A percentile compares a stretch with the other conserved stretches of the same genome.
phyloP scores from a whole-genome alignment of 2,797 vertebrate species.

The Sebastes goodei region DNA sequence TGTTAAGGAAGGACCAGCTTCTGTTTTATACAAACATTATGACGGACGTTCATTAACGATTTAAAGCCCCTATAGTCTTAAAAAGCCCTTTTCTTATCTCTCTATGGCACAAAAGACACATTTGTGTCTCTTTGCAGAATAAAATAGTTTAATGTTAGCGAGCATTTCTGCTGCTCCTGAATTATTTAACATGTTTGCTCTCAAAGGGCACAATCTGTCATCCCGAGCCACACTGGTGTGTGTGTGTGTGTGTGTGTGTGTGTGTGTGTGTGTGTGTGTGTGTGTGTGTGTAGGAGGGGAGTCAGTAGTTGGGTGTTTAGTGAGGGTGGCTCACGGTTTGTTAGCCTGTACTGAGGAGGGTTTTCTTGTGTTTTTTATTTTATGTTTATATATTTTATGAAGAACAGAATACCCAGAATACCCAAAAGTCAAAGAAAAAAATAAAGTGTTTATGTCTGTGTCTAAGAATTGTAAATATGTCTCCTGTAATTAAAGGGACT shows the following conservation, averaged over 20 bases:
- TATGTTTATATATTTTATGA: not conserved
- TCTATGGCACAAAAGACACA: slow-evolving; percentile 1
- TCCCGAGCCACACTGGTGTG: not conserved
- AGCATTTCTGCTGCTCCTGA: slow-evolving; percentile 45
- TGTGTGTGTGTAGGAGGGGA: not conserved
- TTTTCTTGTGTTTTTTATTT: not conserved
- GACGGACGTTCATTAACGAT: slow-evolving; percentile 52
- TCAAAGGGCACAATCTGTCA: slow-evolving; percentile 32
- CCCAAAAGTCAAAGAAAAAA: not conserved
- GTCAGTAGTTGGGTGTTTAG: not conserved
- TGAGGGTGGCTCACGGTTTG: not conserved
- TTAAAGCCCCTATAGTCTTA: not conserved
- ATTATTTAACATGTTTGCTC: slow-evolving; percentile 60
- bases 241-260: too few species aligned
- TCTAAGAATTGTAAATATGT: not conserved
- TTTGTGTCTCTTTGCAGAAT: slow-evolving; percentile 34
- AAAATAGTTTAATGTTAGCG: slow-evolving; percentile 11
- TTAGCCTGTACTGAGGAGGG: not conserved
- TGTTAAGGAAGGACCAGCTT: not conserved
- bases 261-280: too few species aligned
- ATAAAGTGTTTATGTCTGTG: not conserved
- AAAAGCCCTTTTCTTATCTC: not conserved
- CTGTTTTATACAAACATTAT: not conserved
- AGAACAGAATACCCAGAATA: not conserved
- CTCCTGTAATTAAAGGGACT: too few species aligned